Evolutionary conservation across 2,113 vertebrate genomes (phyloP), one percentile per base, ranked within the genome.

Genomic region (Lanius ludovicianus): DNA sequence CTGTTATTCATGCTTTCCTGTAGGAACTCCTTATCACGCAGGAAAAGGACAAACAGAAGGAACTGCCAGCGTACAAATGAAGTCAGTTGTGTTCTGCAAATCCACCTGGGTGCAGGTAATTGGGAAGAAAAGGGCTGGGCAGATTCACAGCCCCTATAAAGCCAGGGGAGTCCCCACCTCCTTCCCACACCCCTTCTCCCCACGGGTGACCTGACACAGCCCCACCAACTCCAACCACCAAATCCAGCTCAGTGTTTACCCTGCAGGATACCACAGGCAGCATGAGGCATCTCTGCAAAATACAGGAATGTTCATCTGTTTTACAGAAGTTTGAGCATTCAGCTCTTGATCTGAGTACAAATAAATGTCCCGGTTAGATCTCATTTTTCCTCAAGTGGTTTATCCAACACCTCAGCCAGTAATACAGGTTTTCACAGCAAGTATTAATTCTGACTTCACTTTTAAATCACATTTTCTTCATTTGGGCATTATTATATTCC

Each of bases 401-500:
- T 90, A 91, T 77, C 91, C 96, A 97, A 95, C 90, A 95, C 93
- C 94, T 95, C 96, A 84, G 90, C 88, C 92, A 87, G 71, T 52
- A 73, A 63, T 46, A 82, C 76, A 92, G 81, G 92, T 96, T 97
- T 96, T 84, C 93, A 93, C 89, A 95, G 86, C 37, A 39, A 95
- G 82, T 35, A 65, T 84, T 97, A 96, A 97, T 97, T 94, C 95
- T 71, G 80, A 84, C 94, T 98, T 97, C 67, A 65, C 90, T 97
- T 95, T 96, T 83, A 89, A 96, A 95, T 90, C 95, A 93, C 80
- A 92, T 86, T 97, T 97, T 95, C 77, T 97, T 97, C 96, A 96
- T 96, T 91, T 93, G 97, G 96, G 89, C 81, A 76, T 93, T 96
- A 96, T 97, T 97, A 91, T 78, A 89, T 60, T 96, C 94, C 91